A percentile compares a stretch with the other conserved stretches of the same genome.
These are phyloP conservation scores for Noctua janthe DNA, from an alignment of 2,888 invertebrate species.

Conservation along the genomic window DNA sequence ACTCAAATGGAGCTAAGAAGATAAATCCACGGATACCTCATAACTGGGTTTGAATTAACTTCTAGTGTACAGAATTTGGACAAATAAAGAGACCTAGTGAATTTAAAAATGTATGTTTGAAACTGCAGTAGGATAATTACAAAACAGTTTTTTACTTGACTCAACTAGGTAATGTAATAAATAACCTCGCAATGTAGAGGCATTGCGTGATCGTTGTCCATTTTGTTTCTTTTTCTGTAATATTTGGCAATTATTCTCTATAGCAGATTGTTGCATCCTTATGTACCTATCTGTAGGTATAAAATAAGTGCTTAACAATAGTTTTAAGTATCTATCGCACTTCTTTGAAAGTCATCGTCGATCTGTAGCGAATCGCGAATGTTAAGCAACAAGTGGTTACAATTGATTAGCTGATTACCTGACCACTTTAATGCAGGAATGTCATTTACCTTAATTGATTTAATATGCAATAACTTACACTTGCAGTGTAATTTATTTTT, in stretches of 20 bases:
- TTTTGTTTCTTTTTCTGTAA: slow-evolving; percentile 39
- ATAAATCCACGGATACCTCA: neutral
- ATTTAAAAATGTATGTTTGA: neutral
- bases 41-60: neutral
- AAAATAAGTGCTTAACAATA: slow-evolving; percentile 2
- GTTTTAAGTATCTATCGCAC: neutral
- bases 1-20: neutral
- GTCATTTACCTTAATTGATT: slow-evolving; percentile 32
- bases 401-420: slow-evolving; percentile 29
- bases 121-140: slow-evolving; percentile 17
- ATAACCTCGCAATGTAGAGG: slow-evolving; percentile 41
- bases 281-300: neutral
- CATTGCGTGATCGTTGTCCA: slow-evolving; percentile 38
- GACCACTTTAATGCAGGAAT: slow-evolving; percentile 15
- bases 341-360: slow-evolving; percentile 11
- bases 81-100: no score
- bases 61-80: no score
- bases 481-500: slow-evolving; percentile 28
- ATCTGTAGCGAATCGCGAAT: slow-evolving; percentile 17
- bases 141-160: slow-evolving; percentile 26
- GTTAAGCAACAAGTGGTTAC: slow-evolving; percentile 39
- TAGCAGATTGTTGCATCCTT: slow-evolving; percentile 12
- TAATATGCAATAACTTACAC: slow-evolving; percentile 20
- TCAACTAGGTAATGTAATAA: slow-evolving; percentile 35
- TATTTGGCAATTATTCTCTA: slow-evolving; percentile 38